phyloP scores from a whole-genome alignment of 2,113 vertebrate genomes.

The Chlorodrepanis virens region DNA sequence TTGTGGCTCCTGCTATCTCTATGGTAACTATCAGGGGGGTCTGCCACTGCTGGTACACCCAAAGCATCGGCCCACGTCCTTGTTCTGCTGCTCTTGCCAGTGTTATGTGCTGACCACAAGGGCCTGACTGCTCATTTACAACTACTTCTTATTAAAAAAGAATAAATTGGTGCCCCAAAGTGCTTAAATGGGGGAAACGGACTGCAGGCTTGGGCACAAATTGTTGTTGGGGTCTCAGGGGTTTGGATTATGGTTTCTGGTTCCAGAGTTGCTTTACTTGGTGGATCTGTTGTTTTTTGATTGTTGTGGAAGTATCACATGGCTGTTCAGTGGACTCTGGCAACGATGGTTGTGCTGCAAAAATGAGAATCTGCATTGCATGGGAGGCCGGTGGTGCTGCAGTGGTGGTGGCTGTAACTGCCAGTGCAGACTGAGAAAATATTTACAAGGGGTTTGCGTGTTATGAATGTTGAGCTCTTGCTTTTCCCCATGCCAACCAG shows the following conservation, averaged over 20 bases:
- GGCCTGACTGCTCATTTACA: slow-evolving; percentile 31
- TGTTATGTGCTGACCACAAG: not conserved
- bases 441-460: not conserved
- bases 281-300: not conserved
- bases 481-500: not conserved
- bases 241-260: not conserved
- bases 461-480: not conserved
- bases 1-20: slow-evolving; percentile 70
- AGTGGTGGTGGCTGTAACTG: not conserved
- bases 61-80: slow-evolving; percentile 5
- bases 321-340: not conserved
- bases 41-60: slow-evolving; percentile 48
- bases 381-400: not conserved
- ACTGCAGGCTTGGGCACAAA: fast-evolving
- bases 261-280: not conserved
- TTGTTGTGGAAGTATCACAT: fast-evolving
- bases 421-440: not conserved
- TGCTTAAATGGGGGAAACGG: not conserved
- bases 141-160: not conserved
- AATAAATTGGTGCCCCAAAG: not conserved
- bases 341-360: not conserved
- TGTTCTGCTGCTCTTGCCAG: slow-evolving; percentile 24
- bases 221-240: not conserved
- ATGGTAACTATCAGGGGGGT: slow-evolving; percentile 73
- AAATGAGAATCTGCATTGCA: not conserved